Evolutionary conservation across 2,797 vertebrate species (phyloP), one percentile per base, ranked within the genome.

Genomic region (Columba guinea): DNA sequence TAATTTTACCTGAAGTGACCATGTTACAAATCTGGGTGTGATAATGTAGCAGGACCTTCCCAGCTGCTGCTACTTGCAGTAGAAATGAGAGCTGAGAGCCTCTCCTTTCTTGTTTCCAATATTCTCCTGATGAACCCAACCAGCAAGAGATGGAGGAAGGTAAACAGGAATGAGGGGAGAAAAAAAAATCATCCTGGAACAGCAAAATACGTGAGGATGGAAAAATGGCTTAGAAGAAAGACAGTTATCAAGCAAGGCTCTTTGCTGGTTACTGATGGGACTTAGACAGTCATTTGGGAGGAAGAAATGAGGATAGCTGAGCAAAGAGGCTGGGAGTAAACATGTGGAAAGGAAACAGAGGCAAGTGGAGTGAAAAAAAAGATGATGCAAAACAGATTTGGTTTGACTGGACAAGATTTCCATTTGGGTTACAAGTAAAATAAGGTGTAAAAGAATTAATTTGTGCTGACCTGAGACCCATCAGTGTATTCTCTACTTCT

Each of bases 321-420:
- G 7, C 10, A 35, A 56, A 90, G 8, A 20, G 8, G 2, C 2
- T 17, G 9, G 26, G 11, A 65, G 7, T 4, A 63, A 6, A 28
- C 1, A 24, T 3, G 11, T 3, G 63, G 28, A 37, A 34, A 22
- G 9, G 32, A 91, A 63, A 60, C 0, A 34, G 14, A 48, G 13
- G 8, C 16, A 46, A 10, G 6, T 16, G 32, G 58, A 14, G 37
- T 37, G 27, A 60, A 77, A 52, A 3, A 59, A 55, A 55, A 64
- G 13, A 10, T 1, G 0, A 32, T 24, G 8, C 5, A 60, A 73
- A 67, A 32, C 10, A 49, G 13, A 24, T 5, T 41, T 1, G 11
- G 7, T 11, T 70, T 59, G 13, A 23, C 8, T 27, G 21, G 30
- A 37, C 32, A 63, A 53, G 23, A 30, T 35, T 48, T 68, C 34